Percentiles rank a stretch among this genome's conserved stretches.
Evolutionary conservation across 2,888 invertebrate species (phyloP).

Genomic region (Smittia sp.): DNA sequence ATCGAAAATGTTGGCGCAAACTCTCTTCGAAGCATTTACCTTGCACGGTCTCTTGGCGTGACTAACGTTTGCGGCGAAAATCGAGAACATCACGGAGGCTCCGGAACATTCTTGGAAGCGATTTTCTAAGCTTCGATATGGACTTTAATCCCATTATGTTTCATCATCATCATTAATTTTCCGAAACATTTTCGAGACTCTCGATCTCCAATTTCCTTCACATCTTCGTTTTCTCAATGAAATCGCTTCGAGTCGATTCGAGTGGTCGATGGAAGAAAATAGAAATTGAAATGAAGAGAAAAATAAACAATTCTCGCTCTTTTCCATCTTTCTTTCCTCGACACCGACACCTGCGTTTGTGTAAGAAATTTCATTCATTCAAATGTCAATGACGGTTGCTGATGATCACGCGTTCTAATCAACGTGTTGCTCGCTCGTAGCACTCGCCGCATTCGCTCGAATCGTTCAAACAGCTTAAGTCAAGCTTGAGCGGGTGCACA

Average conservation of each 20-base stretch:
- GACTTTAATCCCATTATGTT: slow-evolving; percentile 34
- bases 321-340: neutral
- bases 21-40: neutral
- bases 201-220: neutral
- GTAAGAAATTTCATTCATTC: neutral
- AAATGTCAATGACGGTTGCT: slow-evolving; percentile 10
- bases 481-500: neutral
- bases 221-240: too few relatives aligned
- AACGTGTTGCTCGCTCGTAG: neutral
- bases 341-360: neutral
- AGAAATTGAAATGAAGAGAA: neutral
- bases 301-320: neutral
- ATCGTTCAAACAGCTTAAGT: neutral
- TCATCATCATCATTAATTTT: neutral
- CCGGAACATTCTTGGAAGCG: neutral
- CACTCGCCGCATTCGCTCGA: slow-evolving; percentile 1
- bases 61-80: neutral
- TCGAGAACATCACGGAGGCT: neutral
- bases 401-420: slow-evolving; percentile 29
- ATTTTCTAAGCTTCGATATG: slow-evolving; percentile 15
- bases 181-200: neutral
- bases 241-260: neutral
- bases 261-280: neutral
- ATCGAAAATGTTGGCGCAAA: too few relatives aligned
- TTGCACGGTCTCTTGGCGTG: neutral